These are phyloP conservation scores for Gouania willdenowi DNA, from an alignment of 2,797 vertebrate species.

Conservation along the genomic window DNA sequence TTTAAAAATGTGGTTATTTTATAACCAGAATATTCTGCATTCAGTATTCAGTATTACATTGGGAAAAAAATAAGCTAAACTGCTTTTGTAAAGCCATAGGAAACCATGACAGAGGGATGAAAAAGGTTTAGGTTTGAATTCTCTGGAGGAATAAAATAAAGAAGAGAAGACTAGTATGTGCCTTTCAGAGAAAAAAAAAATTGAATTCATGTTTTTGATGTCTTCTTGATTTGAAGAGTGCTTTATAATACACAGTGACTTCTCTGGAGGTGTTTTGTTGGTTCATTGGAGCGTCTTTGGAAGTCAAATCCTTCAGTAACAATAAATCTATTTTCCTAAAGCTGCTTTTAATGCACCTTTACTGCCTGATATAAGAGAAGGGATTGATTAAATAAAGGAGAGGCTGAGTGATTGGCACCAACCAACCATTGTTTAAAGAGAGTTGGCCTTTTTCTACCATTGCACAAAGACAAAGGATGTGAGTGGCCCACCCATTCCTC, in stretches of 20 bases:
- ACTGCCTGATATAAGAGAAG: constrained; percentile 23
- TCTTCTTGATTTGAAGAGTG: constrained; percentile 50
- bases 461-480: constrained; percentile 29
- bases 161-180: background rate
- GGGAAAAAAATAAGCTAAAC: too few species aligned
- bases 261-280: constrained; percentile 52
- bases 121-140: too few species aligned
- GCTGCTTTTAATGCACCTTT: constrained; percentile 29
- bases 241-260: constrained; percentile 47
- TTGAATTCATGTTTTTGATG: constrained; percentile 19
- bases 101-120: too few species aligned
- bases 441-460: constrained; percentile 17
- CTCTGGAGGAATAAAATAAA: constrained; percentile 20
- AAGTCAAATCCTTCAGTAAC: constrained; percentile 14
- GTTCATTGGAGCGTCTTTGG: constrained; percentile 23
- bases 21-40: too few species aligned
- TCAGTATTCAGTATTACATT: too few species aligned
- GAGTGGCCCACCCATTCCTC: constrained; percentile 16
- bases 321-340: constrained; percentile 39
- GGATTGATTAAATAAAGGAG: constrained; percentile 18
- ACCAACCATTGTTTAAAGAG: background rate
- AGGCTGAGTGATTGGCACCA: constrained; percentile 17
- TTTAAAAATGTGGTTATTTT: too few species aligned
- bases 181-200: constrained; percentile 11
- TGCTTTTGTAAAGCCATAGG: too few species aligned